These are phyloP conservation scores for Polydrusus cervinus DNA, from an alignment of 2,888 invertebrate species.

Conservation along the genomic window DNA sequence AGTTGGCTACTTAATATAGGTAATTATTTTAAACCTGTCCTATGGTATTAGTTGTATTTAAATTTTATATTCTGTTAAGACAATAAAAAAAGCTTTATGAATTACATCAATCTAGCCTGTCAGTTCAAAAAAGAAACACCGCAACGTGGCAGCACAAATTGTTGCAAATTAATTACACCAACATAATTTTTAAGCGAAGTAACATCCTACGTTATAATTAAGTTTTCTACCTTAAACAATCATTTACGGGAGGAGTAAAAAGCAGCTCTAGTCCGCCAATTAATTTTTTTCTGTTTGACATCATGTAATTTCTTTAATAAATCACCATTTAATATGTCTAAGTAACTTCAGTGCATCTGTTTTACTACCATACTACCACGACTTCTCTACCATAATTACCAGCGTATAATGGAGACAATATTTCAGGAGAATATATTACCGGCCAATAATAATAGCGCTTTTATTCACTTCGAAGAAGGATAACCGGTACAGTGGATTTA, in stretches of 20 bases:
- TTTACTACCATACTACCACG: conserved; percentile 23
- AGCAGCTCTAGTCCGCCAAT: conserved; percentile 11
- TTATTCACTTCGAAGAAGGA: background rate
- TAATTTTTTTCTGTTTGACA: conserved; percentile 14
- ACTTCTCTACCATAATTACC: conserved; percentile 30
- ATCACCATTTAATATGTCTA: conserved; percentile 28
- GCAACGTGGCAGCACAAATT: background rate
- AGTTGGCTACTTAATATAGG: too few species aligned
- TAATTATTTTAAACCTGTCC: too few species aligned
- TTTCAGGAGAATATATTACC: conserved; percentile 41
- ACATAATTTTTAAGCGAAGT: background rate
- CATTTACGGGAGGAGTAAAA: conserved; percentile 4
- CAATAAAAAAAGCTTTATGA: too few species aligned
- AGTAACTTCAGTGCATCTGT: conserved; percentile 36
- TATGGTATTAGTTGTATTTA: too few species aligned
- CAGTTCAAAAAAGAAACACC: background rate
- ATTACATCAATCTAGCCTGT: too few species aligned
- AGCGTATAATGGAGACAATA: conserved; percentile 44
- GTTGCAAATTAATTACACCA: conserved; percentile 2
- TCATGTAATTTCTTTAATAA: conserved; percentile 27
- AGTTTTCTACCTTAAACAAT: conserved; percentile 18
- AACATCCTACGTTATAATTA: conserved; percentile 16
- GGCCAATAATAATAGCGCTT: conserved; percentile 36
- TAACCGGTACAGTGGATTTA: background rate
- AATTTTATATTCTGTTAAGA: too few species aligned